Evolutionary conservation across 2,113 vertebrate genomes (phyloP), one percentile per base, ranked within the genome.

Genomic region (Cygnus buccinator): DNA sequence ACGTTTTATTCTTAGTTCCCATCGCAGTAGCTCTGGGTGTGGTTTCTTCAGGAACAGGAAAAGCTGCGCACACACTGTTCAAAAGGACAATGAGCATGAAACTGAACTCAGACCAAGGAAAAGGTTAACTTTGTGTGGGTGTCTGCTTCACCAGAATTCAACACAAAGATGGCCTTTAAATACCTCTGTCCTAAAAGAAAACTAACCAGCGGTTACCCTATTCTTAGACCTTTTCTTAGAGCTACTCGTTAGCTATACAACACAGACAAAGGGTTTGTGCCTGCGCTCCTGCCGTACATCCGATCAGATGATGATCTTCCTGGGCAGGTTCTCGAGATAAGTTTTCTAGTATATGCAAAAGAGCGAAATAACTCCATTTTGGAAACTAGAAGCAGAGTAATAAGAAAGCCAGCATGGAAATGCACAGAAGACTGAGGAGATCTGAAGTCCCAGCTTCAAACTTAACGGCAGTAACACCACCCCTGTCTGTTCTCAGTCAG

Each of bases 1-100:
- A 35, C 5, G 14, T 58, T 78, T 84, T 89, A 87, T 89, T 94
- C 89, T 83, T 66, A 83, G 82, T 13, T 85, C 54, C 84, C 84
- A 95, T 13, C 1, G 3, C 57, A 2, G 10, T 71, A 78, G 92
- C 70, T 48, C 84, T 90, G 95, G 96, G 95, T 92, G 96, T 94
- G 96, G 92, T 87, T 92, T 77, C 88, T 96, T 67, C 86, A 91
- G 90, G 88, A 97, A 95, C 61, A 71, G 91, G 84, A 95, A 94
- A 92, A 91, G 74, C 85, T 68, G 14, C 35, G 87, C 86, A 95
- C 86, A 81, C 0, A 1, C 79, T 92, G 84, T 93, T 96, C 91
- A 71, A 52, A 82, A 94, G 84, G 91, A 94, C 93, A 93, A 94
- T 33, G 74, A 68, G 55, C 59, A 39, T 3, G 6, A 71, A 72